Evolutionary conservation across 2,888 invertebrate genomes (phyloP), one percentile per base, ranked within the genome.

Genomic region (Noctua comes): DNA sequence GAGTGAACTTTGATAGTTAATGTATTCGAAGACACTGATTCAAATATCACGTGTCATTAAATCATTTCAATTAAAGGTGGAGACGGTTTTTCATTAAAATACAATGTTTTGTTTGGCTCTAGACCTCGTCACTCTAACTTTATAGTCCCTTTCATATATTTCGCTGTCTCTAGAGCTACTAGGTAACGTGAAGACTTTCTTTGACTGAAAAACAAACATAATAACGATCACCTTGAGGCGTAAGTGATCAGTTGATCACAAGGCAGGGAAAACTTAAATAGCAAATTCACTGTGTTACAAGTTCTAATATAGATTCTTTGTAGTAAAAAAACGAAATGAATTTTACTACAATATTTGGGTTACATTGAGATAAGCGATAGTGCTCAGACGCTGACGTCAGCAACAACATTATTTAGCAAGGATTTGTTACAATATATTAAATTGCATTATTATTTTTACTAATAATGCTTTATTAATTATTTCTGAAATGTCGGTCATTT

Each of bases 1-100:
- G 62, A 77, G 72, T 78, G 73, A 80, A 85, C 87, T 86, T 48
- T 57, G 13, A 71, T 68, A 54, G 40, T 8, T 46, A 69, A 83
- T 73, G 43, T 71, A 83, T 75, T 73, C 68, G 13, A 31, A 69
- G 76, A 74, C 65, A 76, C 59, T 51, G 68, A 66, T 76, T 57
- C 27, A 62, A 31, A 68, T 7, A 40, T 16, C 57, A 46, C 13
- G 11, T 65, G 48, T 48, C n/a, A 75, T 64, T 71, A n/a, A 7
- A 59, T 40, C 40, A 73, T 46, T 65, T 8, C 6, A n/a, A 72
- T 18, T 8, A 27, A 51, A 43, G 2, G 16, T 21, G 36, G 10
- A 27, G 18, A 43, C 21, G 2, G n/a, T 57, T 31, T 48, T n/a
- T 31, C 21, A 65, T 65, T 43, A 18, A 62, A 54, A 71, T 16